These are phyloP conservation scores for Catocala fraxini DNA, from an alignment of 2,888 invertebrate species.

Conservation along the genomic window DNA sequence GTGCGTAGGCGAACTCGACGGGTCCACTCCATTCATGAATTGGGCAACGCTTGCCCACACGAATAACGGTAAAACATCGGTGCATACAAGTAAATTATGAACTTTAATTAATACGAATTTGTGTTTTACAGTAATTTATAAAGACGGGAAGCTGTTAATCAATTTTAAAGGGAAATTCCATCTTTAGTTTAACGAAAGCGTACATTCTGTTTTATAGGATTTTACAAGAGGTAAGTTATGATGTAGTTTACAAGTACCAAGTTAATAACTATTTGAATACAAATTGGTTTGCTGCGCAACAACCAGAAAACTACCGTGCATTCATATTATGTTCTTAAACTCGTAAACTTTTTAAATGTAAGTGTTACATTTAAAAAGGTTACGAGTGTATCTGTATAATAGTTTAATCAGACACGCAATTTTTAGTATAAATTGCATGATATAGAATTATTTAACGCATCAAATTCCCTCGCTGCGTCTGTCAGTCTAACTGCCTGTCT, in stretches of 20 bases:
- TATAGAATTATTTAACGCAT: no score
- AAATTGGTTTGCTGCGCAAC: conserved; percentile 40
- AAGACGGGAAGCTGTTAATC: conserved; percentile 66
- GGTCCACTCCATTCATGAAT: conserved; percentile 82
- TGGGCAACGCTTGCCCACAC: conserved; percentile 81
- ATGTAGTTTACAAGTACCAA: conserved; percentile 30
- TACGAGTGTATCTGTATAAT: conserved; percentile 5
- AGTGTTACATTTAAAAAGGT: no score
- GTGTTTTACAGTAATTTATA: conserved; percentile 70
- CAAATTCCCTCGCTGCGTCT: no score
- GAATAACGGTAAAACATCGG: conserved; percentile 70
- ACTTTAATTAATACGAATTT: conserved; percentile 78
- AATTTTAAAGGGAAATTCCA: conserved; percentile 44
- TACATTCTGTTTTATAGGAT: conserved; percentile 22
- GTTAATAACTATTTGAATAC: conserved; percentile 41
- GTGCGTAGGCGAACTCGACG: conserved; percentile 75
- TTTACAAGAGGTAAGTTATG: conserved; percentile 43
- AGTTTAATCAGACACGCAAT: conserved; percentile 1
- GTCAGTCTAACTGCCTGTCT: no score
- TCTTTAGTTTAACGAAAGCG: conserved; percentile 32
- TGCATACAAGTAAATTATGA: conserved; percentile 71
- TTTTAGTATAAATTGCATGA: background rate
- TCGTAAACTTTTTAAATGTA: background rate
- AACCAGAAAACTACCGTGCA: conserved; percentile 33
- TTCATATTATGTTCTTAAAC: background rate